Evolutionary conservation across 2,888 invertebrate species (phyloP).

Genomic region (Yponomeuta malinellus): DNA sequence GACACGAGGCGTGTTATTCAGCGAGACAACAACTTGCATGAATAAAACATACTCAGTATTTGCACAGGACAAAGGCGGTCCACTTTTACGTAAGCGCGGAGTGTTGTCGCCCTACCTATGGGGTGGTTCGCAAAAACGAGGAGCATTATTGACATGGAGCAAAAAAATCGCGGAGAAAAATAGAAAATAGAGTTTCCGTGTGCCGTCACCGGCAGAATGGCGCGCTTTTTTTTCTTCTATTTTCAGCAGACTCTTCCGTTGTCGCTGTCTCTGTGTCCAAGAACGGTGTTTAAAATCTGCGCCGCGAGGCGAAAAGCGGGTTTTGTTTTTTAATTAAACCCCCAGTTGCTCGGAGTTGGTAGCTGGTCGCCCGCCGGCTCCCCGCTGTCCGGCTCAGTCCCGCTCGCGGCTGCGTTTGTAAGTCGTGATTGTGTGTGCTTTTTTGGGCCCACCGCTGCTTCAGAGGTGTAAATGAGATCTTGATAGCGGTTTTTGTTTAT

Average conservation of each 20-base stretch:
- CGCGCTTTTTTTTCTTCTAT: slow-evolving; percentile 46
- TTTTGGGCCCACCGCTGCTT: neutral
- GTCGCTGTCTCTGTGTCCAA: slow-evolving; percentile 4
- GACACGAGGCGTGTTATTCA: slow-evolving; percentile 24
- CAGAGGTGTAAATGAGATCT: neutral
- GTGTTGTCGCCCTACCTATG: slow-evolving; percentile 20
- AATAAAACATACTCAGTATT: slow-evolving; percentile 55
- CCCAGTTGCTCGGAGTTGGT: slow-evolving; percentile 5
- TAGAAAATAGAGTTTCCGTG: slow-evolving; percentile 38
- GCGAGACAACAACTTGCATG: slow-evolving; percentile 41
- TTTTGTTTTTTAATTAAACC: slow-evolving; percentile 14
- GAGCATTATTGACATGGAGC: slow-evolving; percentile 29
- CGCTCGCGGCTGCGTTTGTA: neutral
- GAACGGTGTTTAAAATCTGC: slow-evolving; percentile 12
- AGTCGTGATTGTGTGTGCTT: neutral
- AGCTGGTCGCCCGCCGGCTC: neutral
- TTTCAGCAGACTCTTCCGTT: slow-evolving; percentile 40
- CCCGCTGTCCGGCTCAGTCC: neutral
- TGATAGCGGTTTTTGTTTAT: neutral
- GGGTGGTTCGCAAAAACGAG: slow-evolving; percentile 16
- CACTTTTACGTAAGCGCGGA: slow-evolving; percentile 47
- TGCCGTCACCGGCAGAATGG: slow-evolving; percentile 45
- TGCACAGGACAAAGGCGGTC: slow-evolving; percentile 47
- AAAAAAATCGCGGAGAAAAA: slow-evolving; percentile 39
- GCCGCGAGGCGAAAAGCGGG: neutral